Evolutionary conservation across 2,113 vertebrate species (phyloP), one percentile per base, ranked within the genome.

Genomic region (Circaetus gallicus): DNA sequence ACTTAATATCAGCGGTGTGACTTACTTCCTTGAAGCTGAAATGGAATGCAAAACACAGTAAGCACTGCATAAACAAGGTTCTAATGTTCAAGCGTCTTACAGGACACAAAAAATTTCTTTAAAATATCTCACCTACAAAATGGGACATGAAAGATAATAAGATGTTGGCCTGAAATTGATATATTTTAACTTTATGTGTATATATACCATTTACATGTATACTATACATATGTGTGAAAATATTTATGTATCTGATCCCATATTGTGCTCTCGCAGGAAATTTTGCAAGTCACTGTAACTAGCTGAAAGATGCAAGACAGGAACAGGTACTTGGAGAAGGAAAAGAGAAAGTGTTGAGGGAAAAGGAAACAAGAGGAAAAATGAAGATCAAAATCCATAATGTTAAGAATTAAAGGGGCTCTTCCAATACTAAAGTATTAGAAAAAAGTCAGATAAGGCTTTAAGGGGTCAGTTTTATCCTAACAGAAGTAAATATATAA

Each of bases 101-200:
- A 40, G 19, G 18, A 31, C 12, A 56, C 14, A 56, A n/a, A 82
- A 83, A 79, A 38, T 1, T 10, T 32, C 1, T 47, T 76, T 69
- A 50, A 59, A 59, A 26, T 62, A 59, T 18, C 34, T 86, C 34
- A 40, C 10, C 11, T 76, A 47, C 5, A 47, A 55, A 86, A 69
- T 0, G 0, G 3, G 18, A 65, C 13, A n/a, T 29, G 19, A 32
- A 69, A 65, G 32, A 45, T 70, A 56, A 16, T 58, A 61, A 47
- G 18, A 31, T 1, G 2, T 15, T 47, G 26, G 16, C 7, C 53
- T 50, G 15, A 22, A 69, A 74, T 9, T 45, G 11, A 13, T 8
- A 10, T 91, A 86, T 73, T 73, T 94, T 66, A 74, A 71, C 6
- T 55, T 90, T 21, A 26, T 36, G 1, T 16, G 0, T 29, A 21